phyloP scores from a whole-genome alignment of 1,140 invertebrate genomes.

The Aphelenchoides fujianensis region DNA sequence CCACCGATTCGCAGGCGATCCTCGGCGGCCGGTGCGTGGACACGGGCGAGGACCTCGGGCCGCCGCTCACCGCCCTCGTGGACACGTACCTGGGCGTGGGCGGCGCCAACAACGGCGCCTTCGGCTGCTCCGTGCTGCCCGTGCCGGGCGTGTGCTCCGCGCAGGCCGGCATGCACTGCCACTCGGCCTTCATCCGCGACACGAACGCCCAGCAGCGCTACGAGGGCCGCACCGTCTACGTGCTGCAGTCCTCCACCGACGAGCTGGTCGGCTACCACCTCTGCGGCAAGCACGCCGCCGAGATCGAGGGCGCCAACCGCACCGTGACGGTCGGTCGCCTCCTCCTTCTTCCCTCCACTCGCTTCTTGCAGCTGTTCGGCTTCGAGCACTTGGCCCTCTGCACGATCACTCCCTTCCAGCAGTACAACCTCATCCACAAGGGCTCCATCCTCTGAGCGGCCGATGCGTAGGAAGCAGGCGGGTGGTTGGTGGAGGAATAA shows the following conservation, averaged over 20 bases:
- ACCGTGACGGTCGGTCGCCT: not conserved
- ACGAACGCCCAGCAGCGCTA: not conserved
- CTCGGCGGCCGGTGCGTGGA: constrained; percentile 41
- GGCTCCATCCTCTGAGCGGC: not conserved
- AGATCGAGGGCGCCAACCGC: constrained; percentile 4
- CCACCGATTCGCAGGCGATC: constrained; percentile 23
- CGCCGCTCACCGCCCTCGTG: constrained; percentile 25
- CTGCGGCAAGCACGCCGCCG: not conserved
- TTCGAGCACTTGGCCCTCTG: not conserved
- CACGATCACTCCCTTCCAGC: not conserved
- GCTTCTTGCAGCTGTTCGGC: not conserved
- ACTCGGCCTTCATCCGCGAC: not conserved
- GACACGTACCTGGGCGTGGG: constrained; percentile 9
- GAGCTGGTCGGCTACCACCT: not conserved
- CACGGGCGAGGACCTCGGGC: constrained; percentile 33
- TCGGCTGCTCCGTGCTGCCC: not conserved
- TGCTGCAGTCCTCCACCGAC: not conserved
- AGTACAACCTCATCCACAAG: not conserved
- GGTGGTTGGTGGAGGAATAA: too few relatives aligned
- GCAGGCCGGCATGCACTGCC: not conserved
- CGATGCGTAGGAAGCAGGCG: too few relatives aligned
- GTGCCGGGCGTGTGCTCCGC: not conserved
- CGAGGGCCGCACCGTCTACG: not conserved
- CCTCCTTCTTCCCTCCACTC: not conserved
- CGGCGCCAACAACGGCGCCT: not conserved